A percentile compares a stretch with the other conserved stretches of the same genome.
These are phyloP conservation scores for Catharus fuscescens DNA, from an alignment of 2,113 vertebrate genomes.

Conservation along the genomic window DNA sequence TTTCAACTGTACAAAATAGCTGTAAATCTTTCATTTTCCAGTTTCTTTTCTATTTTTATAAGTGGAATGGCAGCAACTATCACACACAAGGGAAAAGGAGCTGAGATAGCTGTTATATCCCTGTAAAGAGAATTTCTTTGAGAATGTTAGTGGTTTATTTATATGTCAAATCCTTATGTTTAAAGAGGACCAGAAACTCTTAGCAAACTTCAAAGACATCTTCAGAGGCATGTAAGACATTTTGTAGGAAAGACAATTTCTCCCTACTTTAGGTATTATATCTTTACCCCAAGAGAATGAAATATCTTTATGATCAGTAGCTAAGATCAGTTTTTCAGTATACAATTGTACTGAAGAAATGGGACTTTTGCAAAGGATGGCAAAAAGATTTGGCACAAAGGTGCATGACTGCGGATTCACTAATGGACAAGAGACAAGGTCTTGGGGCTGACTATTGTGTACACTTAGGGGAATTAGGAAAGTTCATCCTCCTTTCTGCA, in stretches of 20 bases:
- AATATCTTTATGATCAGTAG: not conserved
- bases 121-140: not conserved
- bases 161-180: not conserved
- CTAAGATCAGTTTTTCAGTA: not conserved
- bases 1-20: not conserved
- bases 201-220: not conserved
- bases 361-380: not conserved
- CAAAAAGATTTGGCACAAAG: not conserved
- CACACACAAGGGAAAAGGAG: not conserved
- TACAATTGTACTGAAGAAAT: not conserved
- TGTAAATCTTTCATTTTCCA: not conserved
- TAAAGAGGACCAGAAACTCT: not conserved
- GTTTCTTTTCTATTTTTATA: not conserved
- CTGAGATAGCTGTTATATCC: not conserved
- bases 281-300: not conserved
- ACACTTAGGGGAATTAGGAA: not conserved
- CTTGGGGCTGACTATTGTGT: not conserved
- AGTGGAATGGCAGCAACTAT: not conserved
- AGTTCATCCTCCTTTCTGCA: not conserved
- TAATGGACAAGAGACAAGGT: not conserved
- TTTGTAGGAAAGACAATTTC: not conserved
- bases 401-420: not conserved
- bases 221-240: not conserved
- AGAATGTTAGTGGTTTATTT: not conserved
- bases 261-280: not conserved